These are phyloP conservation scores for Andrena hattorfiana DNA, from an alignment of 2,888 invertebrate species.

Conservation along the genomic window DNA sequence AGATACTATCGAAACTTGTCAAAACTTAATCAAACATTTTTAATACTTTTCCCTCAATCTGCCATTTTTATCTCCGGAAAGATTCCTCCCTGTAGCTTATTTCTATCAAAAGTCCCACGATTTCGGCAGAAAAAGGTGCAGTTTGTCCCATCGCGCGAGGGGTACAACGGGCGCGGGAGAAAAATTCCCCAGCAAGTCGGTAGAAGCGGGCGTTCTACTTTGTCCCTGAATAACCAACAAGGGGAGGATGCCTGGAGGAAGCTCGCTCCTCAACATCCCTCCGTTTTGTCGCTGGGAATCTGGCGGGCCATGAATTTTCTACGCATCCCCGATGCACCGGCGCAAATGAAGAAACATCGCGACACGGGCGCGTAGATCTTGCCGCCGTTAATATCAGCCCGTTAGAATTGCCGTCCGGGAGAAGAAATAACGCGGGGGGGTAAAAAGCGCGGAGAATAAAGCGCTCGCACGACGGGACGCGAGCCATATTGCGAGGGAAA, in stretches of 20 bases:
- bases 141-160: background rate
- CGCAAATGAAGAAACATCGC: conserved; percentile 35
- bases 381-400: conserved; percentile 33
- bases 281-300: conserved; percentile 13
- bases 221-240: background rate
- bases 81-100: no score
- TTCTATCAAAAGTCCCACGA: no score
- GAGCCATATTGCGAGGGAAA: conserved; percentile 40
- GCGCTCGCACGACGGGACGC: conserved; percentile 18
- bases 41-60: no score
- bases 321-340: background rate
- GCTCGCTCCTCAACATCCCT: background rate
- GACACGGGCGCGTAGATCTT: conserved; percentile 29
- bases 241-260: background rate
- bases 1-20: no score
- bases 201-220: background rate
- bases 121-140: no score
- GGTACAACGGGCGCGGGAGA: background rate
- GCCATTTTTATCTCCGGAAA: no score
- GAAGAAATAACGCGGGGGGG: background rate
- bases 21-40: no score
- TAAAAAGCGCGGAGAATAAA: conserved; percentile 43
- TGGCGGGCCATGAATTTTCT: background rate
- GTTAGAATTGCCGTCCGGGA: conserved; percentile 15
- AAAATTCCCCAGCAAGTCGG: background rate